Conservation (phyloP, 2,113 vertebrate species). For the Tachycineta bicolor region DNA sequence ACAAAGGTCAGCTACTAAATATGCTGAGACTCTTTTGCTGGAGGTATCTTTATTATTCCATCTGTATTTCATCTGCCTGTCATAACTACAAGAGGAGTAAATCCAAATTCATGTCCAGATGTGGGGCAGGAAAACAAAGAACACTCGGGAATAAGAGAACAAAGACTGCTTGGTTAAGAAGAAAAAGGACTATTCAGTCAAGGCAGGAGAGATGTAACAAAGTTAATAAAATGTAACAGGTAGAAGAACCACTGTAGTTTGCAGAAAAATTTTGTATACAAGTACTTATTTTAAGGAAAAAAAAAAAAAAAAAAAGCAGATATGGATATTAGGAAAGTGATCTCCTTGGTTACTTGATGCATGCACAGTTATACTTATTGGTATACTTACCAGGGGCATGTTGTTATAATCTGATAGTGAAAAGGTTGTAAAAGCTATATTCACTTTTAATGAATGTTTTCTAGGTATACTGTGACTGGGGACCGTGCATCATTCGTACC, state of each 20-base stretch:
- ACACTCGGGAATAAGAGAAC: fast-evolving
- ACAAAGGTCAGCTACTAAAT: background rate
- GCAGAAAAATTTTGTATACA: background rate
- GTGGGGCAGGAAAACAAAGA: background rate
- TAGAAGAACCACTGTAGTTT: background rate
- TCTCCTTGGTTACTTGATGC: fast-evolving
- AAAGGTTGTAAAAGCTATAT: background rate
- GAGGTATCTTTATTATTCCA: background rate
- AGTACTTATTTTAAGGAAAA: background rate
- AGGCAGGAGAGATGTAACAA: background rate
- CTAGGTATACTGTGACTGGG: background rate
- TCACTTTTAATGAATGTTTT: background rate
- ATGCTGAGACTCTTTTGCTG: background rate
- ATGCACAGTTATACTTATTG: background rate
- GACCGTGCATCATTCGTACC: fast-evolving
- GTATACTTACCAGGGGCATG: fast-evolving
- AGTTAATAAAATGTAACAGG: background rate
- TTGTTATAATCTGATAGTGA: background rate
- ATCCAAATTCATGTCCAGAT: background rate
- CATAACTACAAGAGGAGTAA: background rate
- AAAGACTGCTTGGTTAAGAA: background rate
- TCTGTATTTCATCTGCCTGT: background rate
- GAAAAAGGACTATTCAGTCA: background rate
- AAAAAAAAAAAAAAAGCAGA: background rate
- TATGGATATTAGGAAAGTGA: background rate